Evolutionary conservation across 2,113 vertebrate genomes (phyloP), one percentile per base, ranked within the genome.

Genomic region (Holacanthus passer): DNA sequence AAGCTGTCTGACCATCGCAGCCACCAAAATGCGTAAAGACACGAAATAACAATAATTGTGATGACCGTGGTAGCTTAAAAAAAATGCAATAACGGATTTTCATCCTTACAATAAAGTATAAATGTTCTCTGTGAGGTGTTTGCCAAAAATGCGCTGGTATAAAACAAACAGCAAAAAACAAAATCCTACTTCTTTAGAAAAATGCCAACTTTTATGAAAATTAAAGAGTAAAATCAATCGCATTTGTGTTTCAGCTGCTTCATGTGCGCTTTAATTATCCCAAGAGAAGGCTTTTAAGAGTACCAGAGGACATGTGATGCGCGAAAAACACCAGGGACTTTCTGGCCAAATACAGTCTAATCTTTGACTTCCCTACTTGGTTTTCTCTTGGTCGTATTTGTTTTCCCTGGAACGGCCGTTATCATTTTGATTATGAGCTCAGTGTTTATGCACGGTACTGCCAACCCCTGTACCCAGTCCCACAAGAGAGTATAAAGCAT

Each of bases 371-470:
- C 73, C 63, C 24, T 56, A 35, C 5, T 70, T 83, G 63, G 67
- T 58, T 74, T 48, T 78, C 37, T 71, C 55, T 20, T 69, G 48
- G 58, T 79, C 72, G 20, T 8, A 37, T 63, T 19, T 85, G 70
- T 82, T 89, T 91, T 79, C 37, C 37, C 75, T 85, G 77, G 64
- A 81, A 58, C 72, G 2, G 27, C 10, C 24, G 60, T 83, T 90
- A 87, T 92, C 79, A 31, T 73, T 74, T 65, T 39, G 35, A 81
- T 55, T 60, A 73, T 88, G 87, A 88, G 59, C 80, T 92, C 87
- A 83, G 78, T 80, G 74, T 69, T 83, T 83, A 70, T 67, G 39
- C 65, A 64, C 2, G n/a, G 65, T 2, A 9, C 56, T 37, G 83
- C 78, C 77, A 78, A 27, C 37, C 63, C 39, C 50, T 78, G 6